Evolutionary conservation across 2,113 vertebrate species (phyloP).

Genomic region (Saguinus midas): DNA sequence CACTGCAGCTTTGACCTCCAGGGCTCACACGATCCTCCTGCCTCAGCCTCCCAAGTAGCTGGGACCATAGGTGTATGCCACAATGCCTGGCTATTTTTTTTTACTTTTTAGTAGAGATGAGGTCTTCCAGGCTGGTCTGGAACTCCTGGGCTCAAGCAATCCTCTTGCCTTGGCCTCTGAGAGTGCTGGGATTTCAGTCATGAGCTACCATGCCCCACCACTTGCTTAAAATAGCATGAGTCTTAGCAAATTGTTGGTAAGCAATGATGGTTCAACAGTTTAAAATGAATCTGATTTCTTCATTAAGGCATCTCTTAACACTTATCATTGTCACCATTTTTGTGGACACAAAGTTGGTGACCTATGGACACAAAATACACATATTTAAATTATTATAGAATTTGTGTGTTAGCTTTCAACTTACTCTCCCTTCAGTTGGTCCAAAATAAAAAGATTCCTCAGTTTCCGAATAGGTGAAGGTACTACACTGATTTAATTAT

Average conservation of each 20-base stretch:
- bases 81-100: too few relatives aligned
- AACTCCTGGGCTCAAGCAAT: too few relatives aligned
- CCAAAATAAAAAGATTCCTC: neutral
- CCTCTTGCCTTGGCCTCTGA: too few relatives aligned
- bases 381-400: neutral
- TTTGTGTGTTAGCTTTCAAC: neutral
- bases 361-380: neutral
- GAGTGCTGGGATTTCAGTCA: too few relatives aligned
- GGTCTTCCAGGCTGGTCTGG: too few relatives aligned
- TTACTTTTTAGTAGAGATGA: too few relatives aligned
- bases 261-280: neutral
- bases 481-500: conserved; percentile 22
- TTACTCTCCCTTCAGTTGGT: neutral
- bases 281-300: conserved; percentile 16
- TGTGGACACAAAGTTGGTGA: neutral
- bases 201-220: too few relatives aligned
- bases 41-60: too few relatives aligned
- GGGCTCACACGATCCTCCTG: too few relatives aligned
- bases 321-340: neutral
- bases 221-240: neutral
- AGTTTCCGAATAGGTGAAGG: conserved; percentile 33
- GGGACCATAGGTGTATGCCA: too few relatives aligned
- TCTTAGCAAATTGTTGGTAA: neutral
- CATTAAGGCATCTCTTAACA: neutral
- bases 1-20: too few relatives aligned